Conservation (phyloP, 2,888 invertebrate species). For the Polyommatus iphigenia region DNA sequence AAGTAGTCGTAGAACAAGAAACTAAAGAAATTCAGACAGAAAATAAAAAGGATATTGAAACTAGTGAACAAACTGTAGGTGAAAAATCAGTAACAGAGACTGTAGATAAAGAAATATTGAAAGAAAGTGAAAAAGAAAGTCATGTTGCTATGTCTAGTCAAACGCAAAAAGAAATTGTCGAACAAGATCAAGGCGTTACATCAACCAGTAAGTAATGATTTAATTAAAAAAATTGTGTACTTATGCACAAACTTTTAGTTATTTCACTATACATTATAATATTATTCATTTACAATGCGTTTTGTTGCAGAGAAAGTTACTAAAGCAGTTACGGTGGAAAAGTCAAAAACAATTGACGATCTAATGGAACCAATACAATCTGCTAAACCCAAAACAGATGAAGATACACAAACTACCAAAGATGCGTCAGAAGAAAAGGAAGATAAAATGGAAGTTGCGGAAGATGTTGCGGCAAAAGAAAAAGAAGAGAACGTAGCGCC, state of each 20-base stretch:
- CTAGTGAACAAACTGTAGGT: neutral
- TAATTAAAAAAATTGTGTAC: neutral
- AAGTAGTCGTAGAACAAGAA: slow-evolving; percentile 4
- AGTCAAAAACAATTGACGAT: slow-evolving; percentile 35
- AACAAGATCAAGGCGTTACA: neutral
- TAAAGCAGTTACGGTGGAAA: slow-evolving; percentile 34
- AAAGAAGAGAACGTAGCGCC: neutral
- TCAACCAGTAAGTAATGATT: neutral
- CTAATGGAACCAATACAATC: slow-evolving; percentile 40
- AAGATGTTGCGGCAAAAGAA: neutral
- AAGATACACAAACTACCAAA: neutral
- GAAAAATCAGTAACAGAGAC: neutral
- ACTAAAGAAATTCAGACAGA: neutral
- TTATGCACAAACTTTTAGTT: neutral
- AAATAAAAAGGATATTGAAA: neutral
- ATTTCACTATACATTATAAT: neutral
- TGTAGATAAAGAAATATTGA: neutral
- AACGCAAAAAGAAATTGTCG: neutral
- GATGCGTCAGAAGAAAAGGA: neutral
- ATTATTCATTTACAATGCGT: neutral
- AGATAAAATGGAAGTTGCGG: neutral
- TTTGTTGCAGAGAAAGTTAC: neutral
- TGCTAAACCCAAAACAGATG: neutral
- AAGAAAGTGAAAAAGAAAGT: neutral
- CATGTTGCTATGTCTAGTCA: neutral